Base-by-base conservation (phyloP, 2,113 vertebrate genomes). In the Corythornis madagascariensis region DNA sequence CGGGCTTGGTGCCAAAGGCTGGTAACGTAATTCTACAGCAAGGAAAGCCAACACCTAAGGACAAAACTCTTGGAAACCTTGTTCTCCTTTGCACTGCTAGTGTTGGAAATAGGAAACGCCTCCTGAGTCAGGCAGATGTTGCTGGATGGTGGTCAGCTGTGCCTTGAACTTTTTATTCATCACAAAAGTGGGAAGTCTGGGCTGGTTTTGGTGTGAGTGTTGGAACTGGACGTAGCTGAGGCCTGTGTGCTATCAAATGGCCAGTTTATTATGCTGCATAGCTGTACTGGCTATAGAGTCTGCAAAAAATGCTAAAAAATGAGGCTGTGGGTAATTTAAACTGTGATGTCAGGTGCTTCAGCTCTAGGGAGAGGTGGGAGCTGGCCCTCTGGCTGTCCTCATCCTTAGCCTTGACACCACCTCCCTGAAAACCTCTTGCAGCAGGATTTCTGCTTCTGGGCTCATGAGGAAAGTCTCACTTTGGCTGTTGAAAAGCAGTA, bases 221-320 rank as follows among this genome's bases (percentile, higher is more conserved):
- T 55, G 64, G 67, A 12, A 6, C 2, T 20, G 33, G 66, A 9
- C 5, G 3, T 45, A 22, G 66, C 22, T 60, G 81, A 19, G 71
- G n/a, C 35, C 45, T n/a, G 8, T 24, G 45, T 35, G 53, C 65
- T 47, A 1, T 65, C 42, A 33, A 16, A 42, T 16, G 21, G 24
- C 52, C 11, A 2, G 0, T 24, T 53, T 28, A 2, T 76, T 1
- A 0, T 28, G 25, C 28, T 47, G 47, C 48, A 19, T 9, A 14
- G 64, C 31, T 74, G 26, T 61, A 1, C 22, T 52, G 0, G 22
- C 6, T 16, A 4, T 55, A 3, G 21, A n/a, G 18, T 10, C 31
- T 82, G 47, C 31, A 76, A 6, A 57, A 82, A 10, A 13, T 16
- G 33, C 15, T 2, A 11, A 19, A 21, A 21, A 9, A 72, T 63